Percentiles rank a stretch among this genome's conserved stretches.
phyloP scores from a whole-genome alignment of 2,113 vertebrate genomes.

The Macaca fascicularis region DNA sequence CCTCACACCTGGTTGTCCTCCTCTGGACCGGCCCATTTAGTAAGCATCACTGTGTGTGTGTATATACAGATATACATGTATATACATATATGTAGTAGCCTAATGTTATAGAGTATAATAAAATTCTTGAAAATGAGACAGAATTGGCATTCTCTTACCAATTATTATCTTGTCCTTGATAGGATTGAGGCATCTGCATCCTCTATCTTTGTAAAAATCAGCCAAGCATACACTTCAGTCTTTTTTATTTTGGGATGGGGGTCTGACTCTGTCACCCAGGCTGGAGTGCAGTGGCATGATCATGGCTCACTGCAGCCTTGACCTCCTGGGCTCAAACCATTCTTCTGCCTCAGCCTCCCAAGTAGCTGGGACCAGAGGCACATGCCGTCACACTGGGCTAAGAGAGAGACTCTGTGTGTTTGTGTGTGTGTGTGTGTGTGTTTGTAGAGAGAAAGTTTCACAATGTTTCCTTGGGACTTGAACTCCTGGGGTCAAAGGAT shows the following conservation, averaged over 20 bases:
- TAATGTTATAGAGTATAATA: neutral
- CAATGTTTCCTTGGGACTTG: too few species aligned
- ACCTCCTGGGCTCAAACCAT: too few species aligned
- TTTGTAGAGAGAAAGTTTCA: too few species aligned
- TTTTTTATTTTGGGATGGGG: neutral
- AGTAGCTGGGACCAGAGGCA: too few species aligned
- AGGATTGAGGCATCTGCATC: neutral
- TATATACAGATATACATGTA: neutral
- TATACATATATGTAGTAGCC: neutral
- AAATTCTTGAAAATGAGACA: neutral
- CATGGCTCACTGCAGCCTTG: too few species aligned
- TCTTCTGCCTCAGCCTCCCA: too few species aligned
- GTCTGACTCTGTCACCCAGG: too few species aligned
- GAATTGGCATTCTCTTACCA: neutral
- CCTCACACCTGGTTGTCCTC: neutral
- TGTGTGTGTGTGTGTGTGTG: too few species aligned
- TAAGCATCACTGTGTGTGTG: neutral
- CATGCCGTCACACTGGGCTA: too few species aligned
- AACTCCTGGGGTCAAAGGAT: too few species aligned
- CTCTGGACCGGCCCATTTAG: neutral
- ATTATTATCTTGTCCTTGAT: neutral
- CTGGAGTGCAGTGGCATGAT: too few species aligned
- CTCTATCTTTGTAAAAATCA: neutral
- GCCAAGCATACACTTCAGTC: neutral
- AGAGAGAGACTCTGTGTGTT: too few species aligned